These are phyloP conservation scores for Agriopis marginaria DNA, from an alignment of 2,888 invertebrate genomes.

Conservation along the genomic window DNA sequence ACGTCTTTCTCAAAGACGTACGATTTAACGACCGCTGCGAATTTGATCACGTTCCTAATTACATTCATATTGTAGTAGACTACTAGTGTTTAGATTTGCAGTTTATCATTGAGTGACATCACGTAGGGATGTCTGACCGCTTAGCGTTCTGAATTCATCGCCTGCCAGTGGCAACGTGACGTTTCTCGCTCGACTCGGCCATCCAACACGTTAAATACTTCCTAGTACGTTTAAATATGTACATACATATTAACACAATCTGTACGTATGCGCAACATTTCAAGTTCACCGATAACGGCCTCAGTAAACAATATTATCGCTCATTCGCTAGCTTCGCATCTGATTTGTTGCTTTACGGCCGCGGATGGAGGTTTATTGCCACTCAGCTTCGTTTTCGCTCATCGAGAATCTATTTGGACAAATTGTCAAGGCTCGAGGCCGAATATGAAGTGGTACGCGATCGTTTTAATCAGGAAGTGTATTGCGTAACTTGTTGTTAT, in stretches of 20 bases:
- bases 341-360: constrained; percentile 52
- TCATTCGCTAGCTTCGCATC: constrained; percentile 55
- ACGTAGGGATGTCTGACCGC: constrained; percentile 50
- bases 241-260: constrained; percentile 71
- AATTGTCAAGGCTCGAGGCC: constrained; percentile 42
- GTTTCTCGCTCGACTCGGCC: constrained; percentile 58
- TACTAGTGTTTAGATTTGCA: constrained; percentile 33
- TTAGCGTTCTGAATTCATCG: constrained; percentile 46
- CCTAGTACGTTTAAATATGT: constrained; percentile 68
- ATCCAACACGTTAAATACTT: constrained; percentile 62
- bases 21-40: constrained; percentile 28
- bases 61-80: constrained; percentile 34
- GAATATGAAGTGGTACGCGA: constrained; percentile 42
- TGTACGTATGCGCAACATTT: constrained; percentile 67
- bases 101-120: constrained; percentile 48
- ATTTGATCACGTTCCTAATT: constrained; percentile 42
- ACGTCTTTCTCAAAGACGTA: constrained; percentile 33
- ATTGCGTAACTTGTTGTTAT: constrained; percentile 39
- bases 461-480: constrained; percentile 44
- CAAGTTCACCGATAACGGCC: constrained; percentile 78
- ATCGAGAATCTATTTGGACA: constrained; percentile 47
- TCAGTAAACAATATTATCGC: constrained; percentile 69
- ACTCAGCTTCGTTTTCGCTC: constrained; percentile 46
- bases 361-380: constrained; percentile 51
- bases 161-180: constrained; percentile 54